Percentiles rank a stretch among this genome's conserved stretches.
Conservation (phyloP, 2,113 vertebrate genomes). For the Rhea americana region DNA sequence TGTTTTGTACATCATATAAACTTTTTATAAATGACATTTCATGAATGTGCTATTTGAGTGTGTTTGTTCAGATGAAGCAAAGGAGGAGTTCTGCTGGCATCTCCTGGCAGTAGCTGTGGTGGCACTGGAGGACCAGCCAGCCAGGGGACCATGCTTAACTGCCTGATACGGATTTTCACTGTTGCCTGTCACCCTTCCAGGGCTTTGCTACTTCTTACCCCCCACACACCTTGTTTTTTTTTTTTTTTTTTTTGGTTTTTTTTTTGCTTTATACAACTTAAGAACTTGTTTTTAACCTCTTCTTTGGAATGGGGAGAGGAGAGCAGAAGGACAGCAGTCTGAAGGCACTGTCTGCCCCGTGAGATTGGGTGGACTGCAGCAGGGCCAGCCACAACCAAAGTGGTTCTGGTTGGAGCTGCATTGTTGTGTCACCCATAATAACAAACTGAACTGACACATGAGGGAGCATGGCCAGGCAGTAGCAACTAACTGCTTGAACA, state of each 20-base stretch:
- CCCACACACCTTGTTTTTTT: no score
- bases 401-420: background rate
- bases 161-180: background rate
- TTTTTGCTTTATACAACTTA: background rate
- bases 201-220: constrained; percentile 3
- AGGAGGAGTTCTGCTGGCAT: background rate
- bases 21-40: accelerated
- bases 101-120: accelerated
- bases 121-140: background rate
- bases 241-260: no score
- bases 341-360: background rate
- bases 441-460: background rate
- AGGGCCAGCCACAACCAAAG: background rate
- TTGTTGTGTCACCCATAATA: background rate
- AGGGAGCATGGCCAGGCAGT: background rate
- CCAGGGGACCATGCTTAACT: accelerated
- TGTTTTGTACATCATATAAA: background rate
- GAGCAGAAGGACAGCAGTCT: background rate
- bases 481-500: background rate
- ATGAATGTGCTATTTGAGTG: accelerated
- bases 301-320: background rate
- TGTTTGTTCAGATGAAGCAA: accelerated
- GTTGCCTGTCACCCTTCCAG: background rate
- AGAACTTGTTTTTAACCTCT: constrained; percentile 37
- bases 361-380: background rate